Evolutionary conservation across 1,140 invertebrate genomes (phyloP), one percentile per base, ranked within the genome.

Genomic region (Carcinoscorpius rotundicauda): DNA sequence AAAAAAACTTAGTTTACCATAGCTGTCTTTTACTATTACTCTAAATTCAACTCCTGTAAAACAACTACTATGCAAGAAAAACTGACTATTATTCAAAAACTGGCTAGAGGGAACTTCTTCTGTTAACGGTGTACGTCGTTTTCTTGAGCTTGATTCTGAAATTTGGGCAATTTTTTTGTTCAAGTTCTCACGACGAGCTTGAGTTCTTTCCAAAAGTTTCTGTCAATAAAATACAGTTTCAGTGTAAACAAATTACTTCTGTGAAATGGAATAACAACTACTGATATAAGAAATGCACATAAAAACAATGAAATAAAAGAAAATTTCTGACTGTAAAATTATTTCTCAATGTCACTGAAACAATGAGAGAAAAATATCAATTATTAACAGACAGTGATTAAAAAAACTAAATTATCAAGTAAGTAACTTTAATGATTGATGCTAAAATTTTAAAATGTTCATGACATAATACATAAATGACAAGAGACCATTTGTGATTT

Each of bases 141-240:
- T 60, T 3, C 59, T 60, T 10, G 50, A 6, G 29, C 4, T 49
- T 60, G 59, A 0, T 49, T 11, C 50, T 10, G 62, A 29, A 52
- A 49, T 51, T 60, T 29, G 29, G 29, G 61, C 59, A 48, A 76
- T 64, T 64, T 75, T 76, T 56, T 76, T 72, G 56, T 74, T 73
- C 49, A 78, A 62, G 60, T 71, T 67, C 53, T 76, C 76, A 64
- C 74, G 61, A 49, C 76, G 69, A 52, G 75, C 71, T 48, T 75
- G 58, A 4, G 76, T 75, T 52, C 73, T 65, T 61, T 76, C 75
- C 50, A 78, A 68, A 61, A 78, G 60, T 69, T 71, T 71, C 76
- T 78, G 60, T n/a, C 71, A 70, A 60, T 52, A 29, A 67, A 52
- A 60, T 10, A 50, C 10, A 49, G 10, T 59, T 59, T 59, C 4